Conservation (phyloP, 2,888 invertebrate genomes). For the Cosmia pyralina region DNA sequence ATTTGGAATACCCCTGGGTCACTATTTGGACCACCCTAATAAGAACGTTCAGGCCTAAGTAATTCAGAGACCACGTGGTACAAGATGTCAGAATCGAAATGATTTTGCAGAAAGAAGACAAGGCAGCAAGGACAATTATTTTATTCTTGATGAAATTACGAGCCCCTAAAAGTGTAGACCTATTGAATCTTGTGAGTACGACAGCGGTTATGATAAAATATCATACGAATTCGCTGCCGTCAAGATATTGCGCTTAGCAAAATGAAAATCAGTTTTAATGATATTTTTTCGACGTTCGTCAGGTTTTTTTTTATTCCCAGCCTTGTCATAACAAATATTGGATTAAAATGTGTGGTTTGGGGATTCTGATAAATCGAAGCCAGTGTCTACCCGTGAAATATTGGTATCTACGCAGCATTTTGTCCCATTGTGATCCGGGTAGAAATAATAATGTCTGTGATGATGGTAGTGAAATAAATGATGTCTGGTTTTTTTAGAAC, state of each 20-base stretch:
- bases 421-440: too few relatives aligned
- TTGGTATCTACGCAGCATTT: neutral
- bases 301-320: constrained; percentile 9
- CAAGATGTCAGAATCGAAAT: neutral
- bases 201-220: constrained; percentile 35
- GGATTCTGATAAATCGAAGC: constrained; percentile 1
- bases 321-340: constrained; percentile 30
- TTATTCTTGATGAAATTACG: neutral
- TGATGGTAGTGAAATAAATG: neutral
- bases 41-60: neutral
- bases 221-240: constrained; percentile 12
- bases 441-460: too few relatives aligned
- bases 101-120: neutral
- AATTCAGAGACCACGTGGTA: neutral
- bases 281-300: constrained; percentile 47
- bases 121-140: too few relatives aligned
- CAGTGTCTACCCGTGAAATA: neutral
- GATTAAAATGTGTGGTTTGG: constrained; percentile 34
- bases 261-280: constrained; percentile 56
- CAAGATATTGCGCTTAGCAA: constrained; percentile 55
- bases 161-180: constrained; percentile 15
- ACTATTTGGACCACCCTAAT: too few relatives aligned
- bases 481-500: neutral
- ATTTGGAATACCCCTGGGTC: too few relatives aligned
- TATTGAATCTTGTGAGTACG: constrained; percentile 36